These are phyloP conservation scores for Drosophila neotestacea DNA, from an alignment of 2,888 invertebrate species.

Conservation along the genomic window DNA sequence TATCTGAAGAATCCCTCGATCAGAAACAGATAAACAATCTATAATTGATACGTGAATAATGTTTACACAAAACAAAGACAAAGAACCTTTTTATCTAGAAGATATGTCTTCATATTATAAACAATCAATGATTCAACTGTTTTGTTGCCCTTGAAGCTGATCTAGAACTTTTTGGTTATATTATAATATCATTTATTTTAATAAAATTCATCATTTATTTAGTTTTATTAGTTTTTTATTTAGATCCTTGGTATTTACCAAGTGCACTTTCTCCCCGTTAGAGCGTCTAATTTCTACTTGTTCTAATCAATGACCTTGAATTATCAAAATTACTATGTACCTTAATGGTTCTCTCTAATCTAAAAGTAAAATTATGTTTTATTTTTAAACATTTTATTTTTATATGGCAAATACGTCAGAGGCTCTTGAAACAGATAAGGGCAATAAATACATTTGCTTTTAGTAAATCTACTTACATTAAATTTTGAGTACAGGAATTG, in stretches of 20 bases:
- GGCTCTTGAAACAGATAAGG: slow-evolving; percentile 36
- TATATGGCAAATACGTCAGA: slow-evolving; percentile 43
- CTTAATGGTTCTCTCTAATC: slow-evolving; percentile 40
- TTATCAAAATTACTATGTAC: slow-evolving; percentile 20
- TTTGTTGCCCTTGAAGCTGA: slow-evolving; percentile 6
- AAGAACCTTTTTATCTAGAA: slow-evolving; percentile 11
- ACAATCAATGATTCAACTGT: slow-evolving; percentile 9
- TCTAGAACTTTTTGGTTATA: neutral
- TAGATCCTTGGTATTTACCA: too few species aligned
- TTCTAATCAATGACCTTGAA: slow-evolving; percentile 60
- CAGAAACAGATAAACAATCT: neutral
- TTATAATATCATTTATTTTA: neutral
- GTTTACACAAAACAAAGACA: neutral
- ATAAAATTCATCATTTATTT: neutral
- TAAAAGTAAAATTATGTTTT: slow-evolving; percentile 21
- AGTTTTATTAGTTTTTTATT: too few species aligned
- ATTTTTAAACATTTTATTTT: slow-evolving; percentile 43
- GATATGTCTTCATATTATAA: slow-evolving; percentile 1
- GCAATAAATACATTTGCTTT: slow-evolving; percentile 27
- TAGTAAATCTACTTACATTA: slow-evolving; percentile 4
- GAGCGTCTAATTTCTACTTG: neutral
- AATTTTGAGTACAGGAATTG: neutral
- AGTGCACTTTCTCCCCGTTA: too few species aligned
- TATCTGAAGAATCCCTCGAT: neutral
- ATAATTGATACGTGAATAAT: neutral